A percentile compares a stretch with the other conserved stretches of the same genome.
Conservation (phyloP, 2,888 invertebrate genomes). For the Aradus depressus region DNA sequence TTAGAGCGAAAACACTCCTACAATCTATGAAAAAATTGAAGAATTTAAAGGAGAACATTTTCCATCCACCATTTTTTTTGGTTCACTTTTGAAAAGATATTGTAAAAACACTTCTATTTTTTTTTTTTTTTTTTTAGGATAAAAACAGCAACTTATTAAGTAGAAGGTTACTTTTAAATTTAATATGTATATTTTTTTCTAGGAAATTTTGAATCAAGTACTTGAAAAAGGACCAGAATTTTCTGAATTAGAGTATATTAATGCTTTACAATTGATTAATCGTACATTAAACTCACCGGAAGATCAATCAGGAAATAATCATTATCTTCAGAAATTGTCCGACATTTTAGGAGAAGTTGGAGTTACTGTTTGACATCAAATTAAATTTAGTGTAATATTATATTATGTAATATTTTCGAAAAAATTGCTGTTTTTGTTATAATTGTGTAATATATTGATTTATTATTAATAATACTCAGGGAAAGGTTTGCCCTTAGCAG, state of each 20-base stretch:
- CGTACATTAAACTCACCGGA: slow-evolving; percentile 36
- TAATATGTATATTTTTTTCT: slow-evolving; percentile 30
- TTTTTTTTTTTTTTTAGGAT: too few species aligned
- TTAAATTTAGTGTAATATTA: neutral
- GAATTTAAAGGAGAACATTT: too few species aligned
- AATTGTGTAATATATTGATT: too few species aligned
- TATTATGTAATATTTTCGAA: slow-evolving; percentile 1
- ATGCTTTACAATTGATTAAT: slow-evolving; percentile 68
- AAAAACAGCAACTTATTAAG: neutral
- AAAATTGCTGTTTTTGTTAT: too few species aligned
- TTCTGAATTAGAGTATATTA: slow-evolving; percentile 76
- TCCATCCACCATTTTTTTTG: too few species aligned
- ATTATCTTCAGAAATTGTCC: slow-evolving; percentile 65
- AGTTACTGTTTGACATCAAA: slow-evolving; percentile 50
- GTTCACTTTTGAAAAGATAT: neutral
- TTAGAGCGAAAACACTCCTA: too few species aligned
- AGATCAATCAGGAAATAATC: slow-evolving; percentile 34
- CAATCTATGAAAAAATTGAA: too few species aligned
- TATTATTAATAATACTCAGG: too few species aligned
- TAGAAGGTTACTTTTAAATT: neutral
- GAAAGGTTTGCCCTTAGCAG: too few species aligned
- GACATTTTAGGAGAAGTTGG: slow-evolving; percentile 77
- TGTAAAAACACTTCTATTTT: neutral
- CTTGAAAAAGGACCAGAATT: slow-evolving; percentile 81
- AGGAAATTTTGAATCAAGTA: slow-evolving; percentile 74